Base-by-base conservation (phyloP, 2,888 invertebrate genomes). In the Luperina testacea region DNA sequence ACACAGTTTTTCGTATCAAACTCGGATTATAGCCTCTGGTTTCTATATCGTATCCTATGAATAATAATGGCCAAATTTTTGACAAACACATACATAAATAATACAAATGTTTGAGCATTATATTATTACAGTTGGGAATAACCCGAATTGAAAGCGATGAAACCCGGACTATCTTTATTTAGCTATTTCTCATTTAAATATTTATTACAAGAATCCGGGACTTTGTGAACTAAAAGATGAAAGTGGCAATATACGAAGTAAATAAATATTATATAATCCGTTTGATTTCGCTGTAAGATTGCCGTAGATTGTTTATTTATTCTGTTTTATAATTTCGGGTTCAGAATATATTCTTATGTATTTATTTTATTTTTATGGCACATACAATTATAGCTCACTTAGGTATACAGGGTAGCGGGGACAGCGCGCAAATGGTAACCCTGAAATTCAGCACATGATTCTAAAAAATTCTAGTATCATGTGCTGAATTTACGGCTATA, bases 101-200 rank as follows among this genome's bases (percentile, higher is more conserved):
- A 69, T 53, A n/a, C 48, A 65, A 48, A n/a, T 72, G 57, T 84
- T 70, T 78, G 72, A 53, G 32, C 24, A 27, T 61, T 61, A 72
- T 20, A 42, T 69, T 61, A 78, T 70, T 63, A 51, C 84, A 68
- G 75, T 45, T 71, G 87, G 79, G 87, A 75, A 63, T 64, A 78
- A 64, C 51, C 59, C 75, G 45, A 78, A 78, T 57, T 75, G 72
- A 84, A 69, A 81, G 72, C 72, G 6, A 78, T 75, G 76, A 72
- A 73, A 65, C 82, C 38, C 61, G 24, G 57, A 53, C 63, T 71
- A 77, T 77, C n/a, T 72, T 69, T 86, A 83, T 82, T 72, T 69
- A 78, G n/a, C 71, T 63, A 74, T 71, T 64, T 83, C 77, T 82
- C 64, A 77, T 86, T 86, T 83, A 73, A 82, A 83, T 86, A 83